Conservation (phyloP, 2,113 vertebrate genomes). For the Ptyas mucosa region DNA sequence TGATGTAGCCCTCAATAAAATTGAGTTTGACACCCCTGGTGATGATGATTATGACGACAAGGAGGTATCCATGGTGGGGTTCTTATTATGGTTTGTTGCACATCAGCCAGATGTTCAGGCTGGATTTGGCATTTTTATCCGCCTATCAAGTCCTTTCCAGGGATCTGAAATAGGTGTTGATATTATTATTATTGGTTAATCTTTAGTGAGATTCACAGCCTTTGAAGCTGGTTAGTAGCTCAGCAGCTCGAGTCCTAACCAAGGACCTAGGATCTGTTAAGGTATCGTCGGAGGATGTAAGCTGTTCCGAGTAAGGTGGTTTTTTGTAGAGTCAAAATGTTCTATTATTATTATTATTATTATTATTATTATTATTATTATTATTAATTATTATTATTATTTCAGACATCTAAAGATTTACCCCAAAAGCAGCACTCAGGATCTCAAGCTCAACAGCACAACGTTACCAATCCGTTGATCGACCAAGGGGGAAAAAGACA, state of each 20-base stretch:
- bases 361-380: not conserved
- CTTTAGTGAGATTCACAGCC: too few species aligned
- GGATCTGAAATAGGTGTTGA: not conserved
- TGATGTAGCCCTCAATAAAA: too few species aligned
- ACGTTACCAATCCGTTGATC: not conserved
- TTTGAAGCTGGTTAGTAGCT: too few species aligned
- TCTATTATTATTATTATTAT: not conserved
- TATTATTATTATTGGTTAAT: not conserved
- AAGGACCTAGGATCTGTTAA: too few species aligned
- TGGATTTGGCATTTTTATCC: not conserved
- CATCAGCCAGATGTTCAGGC: not conserved
- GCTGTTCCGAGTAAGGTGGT: too few species aligned
- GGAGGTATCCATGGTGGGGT: too few species aligned
- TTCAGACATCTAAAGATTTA: not conserved
- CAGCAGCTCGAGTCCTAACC: too few species aligned
- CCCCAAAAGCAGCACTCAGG: accelerated
- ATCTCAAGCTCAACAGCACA: not conserved
- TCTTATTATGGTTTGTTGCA: not conserved
- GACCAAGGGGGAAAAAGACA: not conserved
- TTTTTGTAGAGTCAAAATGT: too few species aligned
- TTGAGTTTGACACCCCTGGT: too few species aligned
- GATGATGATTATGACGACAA: not conserved
- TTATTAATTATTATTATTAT: not conserved
- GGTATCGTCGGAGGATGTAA: too few species aligned
- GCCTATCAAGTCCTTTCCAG: not conserved